Evolutionary conservation across 2,113 vertebrate species (phyloP).

Genomic region (Columbina picui): DNA sequence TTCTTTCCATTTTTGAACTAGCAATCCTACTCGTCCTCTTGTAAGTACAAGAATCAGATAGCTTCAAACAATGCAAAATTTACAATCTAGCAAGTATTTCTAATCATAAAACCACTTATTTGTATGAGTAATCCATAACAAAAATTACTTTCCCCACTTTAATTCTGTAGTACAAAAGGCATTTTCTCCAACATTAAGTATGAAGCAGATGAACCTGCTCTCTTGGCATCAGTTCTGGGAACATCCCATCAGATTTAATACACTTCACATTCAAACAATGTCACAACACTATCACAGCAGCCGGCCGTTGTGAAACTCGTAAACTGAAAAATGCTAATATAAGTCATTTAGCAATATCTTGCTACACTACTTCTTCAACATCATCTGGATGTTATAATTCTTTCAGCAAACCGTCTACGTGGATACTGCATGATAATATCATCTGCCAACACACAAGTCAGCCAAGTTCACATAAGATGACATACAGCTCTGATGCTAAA

Average conservation of each 20-base stretch:
- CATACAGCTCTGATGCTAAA: neutral
- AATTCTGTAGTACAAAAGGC: neutral
- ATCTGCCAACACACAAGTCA: constrained; percentile 71
- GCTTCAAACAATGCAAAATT: neutral
- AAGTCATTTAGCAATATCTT: neutral
- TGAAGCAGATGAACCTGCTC: neutral
- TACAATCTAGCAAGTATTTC: neutral
- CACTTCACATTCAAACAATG: neutral
- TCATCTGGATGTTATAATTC: neutral
- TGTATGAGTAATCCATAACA: neutral
- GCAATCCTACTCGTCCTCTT: neutral
- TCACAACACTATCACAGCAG: neutral
- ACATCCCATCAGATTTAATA: neutral
- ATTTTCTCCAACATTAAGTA: neutral
- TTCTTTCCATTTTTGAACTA: neutral
- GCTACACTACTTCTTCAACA: neutral
- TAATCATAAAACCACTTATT: neutral
- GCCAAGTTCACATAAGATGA: constrained; percentile 70
- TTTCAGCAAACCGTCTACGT: constrained; percentile 35
- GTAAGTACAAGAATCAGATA: neutral
- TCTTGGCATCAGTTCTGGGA: neutral
- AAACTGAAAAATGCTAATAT: neutral
- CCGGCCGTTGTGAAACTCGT: neutral
- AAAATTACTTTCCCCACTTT: neutral
- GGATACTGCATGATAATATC: constrained; percentile 64